Evolutionary conservation across 2,888 invertebrate genomes (phyloP), one percentile per base, ranked within the genome.

Genomic region (Lepidochrysops patricia): DNA sequence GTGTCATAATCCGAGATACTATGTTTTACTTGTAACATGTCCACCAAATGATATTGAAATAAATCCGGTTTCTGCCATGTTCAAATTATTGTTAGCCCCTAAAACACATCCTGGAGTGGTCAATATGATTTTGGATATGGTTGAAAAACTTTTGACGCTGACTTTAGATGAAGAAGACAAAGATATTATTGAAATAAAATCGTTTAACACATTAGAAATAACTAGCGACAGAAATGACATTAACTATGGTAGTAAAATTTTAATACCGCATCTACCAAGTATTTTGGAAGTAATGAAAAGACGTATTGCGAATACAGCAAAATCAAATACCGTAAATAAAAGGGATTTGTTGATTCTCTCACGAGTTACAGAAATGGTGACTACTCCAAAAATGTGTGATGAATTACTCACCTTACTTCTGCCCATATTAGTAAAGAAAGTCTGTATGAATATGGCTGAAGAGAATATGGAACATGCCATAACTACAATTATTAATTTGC

Each of bases 1-100:
- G 96, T 93, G 95, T 65, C 91, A 92, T 60, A 94, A 95, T 79
- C 94, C 96, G 0, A 91, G 94, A 79, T 95, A 94, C 73, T 96
- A 94, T 73, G 74, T 90, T 25, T 84, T 96, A 49, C 84, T 98
- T 26, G 91, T 92, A 1, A 94, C 94, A 69, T 79, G 88, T 68
- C 79, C 85, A 6, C 76, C 84, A 27, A 80, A 84, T 26, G 79
- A 91, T 66, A 61, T 72, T 1, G 72, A 79, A 0, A 64, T 91
- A 2, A 92, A 91, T 64, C 90, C 94, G 13, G 80, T 97, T 37
- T 90, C 92, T 7, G 92, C 91, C 48, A 78, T 97, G 27, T 92
- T 97, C 63, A 89, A 92, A 63, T 84, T 98, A 50, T 80, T 97
- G n/a, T 71, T 92, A 19, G 92, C 93, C 57, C 91, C 91, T 1